Evolutionary conservation across 1,140 invertebrate genomes (phyloP), one percentile per base, ranked within the genome.

Genomic region (Bombus polaris): DNA sequence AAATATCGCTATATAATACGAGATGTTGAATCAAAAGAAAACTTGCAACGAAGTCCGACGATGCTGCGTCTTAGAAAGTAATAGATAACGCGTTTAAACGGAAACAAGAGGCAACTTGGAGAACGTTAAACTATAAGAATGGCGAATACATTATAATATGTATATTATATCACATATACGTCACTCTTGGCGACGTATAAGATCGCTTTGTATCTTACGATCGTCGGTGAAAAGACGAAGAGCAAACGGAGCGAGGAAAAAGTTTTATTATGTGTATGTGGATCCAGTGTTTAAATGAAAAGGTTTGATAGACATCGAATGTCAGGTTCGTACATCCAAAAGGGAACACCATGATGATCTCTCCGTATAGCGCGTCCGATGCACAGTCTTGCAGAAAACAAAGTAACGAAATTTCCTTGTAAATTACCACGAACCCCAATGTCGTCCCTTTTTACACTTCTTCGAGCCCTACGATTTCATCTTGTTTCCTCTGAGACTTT

Each of bases 21-120:
- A 65, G 22, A n/a, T 39, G 57, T 65, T 28, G 32, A 74, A 59
- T 59, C 22, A 75, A 65, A 66, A 62, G 44, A 85, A 77, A 88
- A 77, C 47, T 88, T 83, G 79, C 79, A 86, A 86, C 79, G 74
- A 89, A 83, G 44, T 86, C 65, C 62, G 65, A 85, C 47, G 35
- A 79, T 68, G 66, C 44, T 80, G 28, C 68, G 65, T 83, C 47
- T 39, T 80, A 84, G 75, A 79, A 79, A 68, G 62, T 83, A 59
- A 78, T 72, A 79, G n/a, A 9, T 72, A 72, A 72, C 25, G 37
- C 70, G 70, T 42, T 42, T n/a, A 72, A 72, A 42, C 25, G 28
- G 37, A 39, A 71, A 65, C 37, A 15, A 53, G 28, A 62, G 22
- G 53, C 42, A 72, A 44, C 47, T 62, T 42, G 39, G 39, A 62